phyloP scores from a whole-genome alignment of 2,888 invertebrate species.

The Axea sp. region DNA sequence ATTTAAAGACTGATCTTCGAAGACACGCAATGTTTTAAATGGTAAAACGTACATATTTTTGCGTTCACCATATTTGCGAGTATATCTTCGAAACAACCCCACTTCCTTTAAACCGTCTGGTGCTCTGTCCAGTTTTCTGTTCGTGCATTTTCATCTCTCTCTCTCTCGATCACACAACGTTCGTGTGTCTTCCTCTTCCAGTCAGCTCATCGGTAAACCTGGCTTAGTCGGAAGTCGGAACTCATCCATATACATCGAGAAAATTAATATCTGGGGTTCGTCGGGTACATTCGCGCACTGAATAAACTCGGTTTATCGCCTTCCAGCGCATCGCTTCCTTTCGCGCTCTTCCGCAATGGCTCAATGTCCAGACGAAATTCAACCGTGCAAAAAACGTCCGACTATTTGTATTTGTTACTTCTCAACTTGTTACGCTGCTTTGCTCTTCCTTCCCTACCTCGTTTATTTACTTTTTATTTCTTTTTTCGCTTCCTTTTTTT shows the following conservation, averaged over 20 bases:
- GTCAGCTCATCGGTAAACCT: constrained; percentile 55
- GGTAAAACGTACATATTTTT: constrained; percentile 25
- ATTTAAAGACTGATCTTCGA: constrained; percentile 26
- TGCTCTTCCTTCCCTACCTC: constrained; percentile 11
- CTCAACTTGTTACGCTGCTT: constrained; percentile 45
- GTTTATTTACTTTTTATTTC: constrained; percentile 2
- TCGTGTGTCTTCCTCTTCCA: constrained; percentile 32
- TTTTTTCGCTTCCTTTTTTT: background rate
- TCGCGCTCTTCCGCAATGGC: constrained; percentile 43
- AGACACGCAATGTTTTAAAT: constrained; percentile 17
- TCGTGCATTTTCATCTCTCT: constrained; percentile 7
- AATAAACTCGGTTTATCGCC: constrained; percentile 72
- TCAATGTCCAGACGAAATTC: constrained; percentile 50
- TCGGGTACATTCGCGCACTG: constrained; percentile 70
- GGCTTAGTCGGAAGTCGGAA: constrained; percentile 69
- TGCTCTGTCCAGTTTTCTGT: constrained; percentile 15
- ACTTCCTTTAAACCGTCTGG: constrained; percentile 4
- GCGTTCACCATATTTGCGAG: constrained; percentile 15
- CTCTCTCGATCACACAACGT: constrained; percentile 20
- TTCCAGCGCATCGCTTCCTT: constrained; percentile 50
- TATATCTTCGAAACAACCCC: constrained; percentile 26
- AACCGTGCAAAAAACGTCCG: constrained; percentile 29
- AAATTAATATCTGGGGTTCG: constrained; percentile 77
- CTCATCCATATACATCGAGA: constrained; percentile 78
- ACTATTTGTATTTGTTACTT: constrained; percentile 49